Evolutionary conservation across 2,113 vertebrate genomes (phyloP).

Genomic region (Oceanites oceanicus): DNA sequence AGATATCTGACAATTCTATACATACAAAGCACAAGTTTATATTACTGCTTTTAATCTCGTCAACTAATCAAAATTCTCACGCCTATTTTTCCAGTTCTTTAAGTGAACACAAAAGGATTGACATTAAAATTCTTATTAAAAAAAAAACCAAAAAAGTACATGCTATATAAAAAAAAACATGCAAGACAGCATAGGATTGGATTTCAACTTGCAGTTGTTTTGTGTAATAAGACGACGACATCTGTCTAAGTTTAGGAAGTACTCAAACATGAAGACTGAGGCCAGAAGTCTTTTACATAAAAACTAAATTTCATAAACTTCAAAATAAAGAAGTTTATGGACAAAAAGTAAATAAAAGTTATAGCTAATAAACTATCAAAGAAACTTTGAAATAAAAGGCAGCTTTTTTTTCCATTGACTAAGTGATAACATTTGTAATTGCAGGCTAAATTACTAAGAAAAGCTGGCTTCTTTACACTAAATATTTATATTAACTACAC

Average conservation of each 20-base stretch:
- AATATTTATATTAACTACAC: background rate
- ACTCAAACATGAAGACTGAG: background rate
- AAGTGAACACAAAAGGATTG: background rate
- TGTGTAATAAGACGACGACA: rapidly evolving
- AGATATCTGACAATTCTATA: background rate
- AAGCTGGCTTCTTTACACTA: background rate
- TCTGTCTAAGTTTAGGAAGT: background rate
- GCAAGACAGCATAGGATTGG: background rate
- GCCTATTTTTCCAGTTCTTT: background rate
- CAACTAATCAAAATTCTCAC: background rate
- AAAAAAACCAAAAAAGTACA: background rate
- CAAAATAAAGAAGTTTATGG: background rate
- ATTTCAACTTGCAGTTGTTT: background rate
- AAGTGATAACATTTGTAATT: background rate
- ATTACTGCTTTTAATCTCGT: background rate
- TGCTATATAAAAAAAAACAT: background rate
- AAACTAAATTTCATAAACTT: background rate
- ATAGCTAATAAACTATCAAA: background rate
- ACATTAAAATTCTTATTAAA: background rate
- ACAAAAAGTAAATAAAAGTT: background rate
- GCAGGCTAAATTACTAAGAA: background rate
- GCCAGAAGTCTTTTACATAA: background rate
- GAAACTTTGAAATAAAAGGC: background rate
- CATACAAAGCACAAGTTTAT: background rate
- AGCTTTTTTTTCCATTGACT: background rate